Percentiles rank a stretch among this genome's conserved stretches.
Evolutionary conservation across 2,888 invertebrate species (phyloP).

Genomic region (Polietes domitor): DNA sequence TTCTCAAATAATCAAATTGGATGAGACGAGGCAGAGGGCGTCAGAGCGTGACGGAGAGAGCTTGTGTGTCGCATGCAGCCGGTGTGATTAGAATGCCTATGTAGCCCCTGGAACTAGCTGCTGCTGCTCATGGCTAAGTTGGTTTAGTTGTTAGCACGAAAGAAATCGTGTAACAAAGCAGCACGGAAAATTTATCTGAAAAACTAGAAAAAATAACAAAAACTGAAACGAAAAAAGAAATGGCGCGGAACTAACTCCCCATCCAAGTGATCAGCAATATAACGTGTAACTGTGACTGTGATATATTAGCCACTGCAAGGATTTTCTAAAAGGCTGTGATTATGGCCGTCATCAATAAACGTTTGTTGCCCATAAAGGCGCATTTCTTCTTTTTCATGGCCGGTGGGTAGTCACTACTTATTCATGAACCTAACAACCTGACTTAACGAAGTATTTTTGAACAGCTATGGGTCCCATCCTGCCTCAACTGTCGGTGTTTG

Average conservation of each 20-base stretch:
- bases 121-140: not conserved
- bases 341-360: conserved; percentile 85
- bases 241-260: conserved; percentile 5
- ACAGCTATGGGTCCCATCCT: conserved; percentile 92
- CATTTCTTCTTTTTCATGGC: conserved; percentile 95
- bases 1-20: not conserved
- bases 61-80: not conserved
- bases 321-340: conserved; percentile 46
- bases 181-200: not conserved
- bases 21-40: not conserved
- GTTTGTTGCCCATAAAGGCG: conserved; percentile 90
- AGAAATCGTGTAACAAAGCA: not conserved
- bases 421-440: not conserved
- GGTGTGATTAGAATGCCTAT: not conserved
- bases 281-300: conserved; percentile 34
- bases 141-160: not conserved
- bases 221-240: not conserved
- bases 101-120: not conserved
- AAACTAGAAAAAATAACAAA: not conserved
- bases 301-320: not conserved
- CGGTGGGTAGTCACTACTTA: conserved; percentile 82
- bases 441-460: conserved; percentile 72
- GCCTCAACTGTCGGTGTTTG: conserved; percentile 89
- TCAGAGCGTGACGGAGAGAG: not conserved
- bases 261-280: not conserved